Conservation (phyloP, 53 echinoderm and acorn worm genomes). For the Henricia sp. region DNA sequence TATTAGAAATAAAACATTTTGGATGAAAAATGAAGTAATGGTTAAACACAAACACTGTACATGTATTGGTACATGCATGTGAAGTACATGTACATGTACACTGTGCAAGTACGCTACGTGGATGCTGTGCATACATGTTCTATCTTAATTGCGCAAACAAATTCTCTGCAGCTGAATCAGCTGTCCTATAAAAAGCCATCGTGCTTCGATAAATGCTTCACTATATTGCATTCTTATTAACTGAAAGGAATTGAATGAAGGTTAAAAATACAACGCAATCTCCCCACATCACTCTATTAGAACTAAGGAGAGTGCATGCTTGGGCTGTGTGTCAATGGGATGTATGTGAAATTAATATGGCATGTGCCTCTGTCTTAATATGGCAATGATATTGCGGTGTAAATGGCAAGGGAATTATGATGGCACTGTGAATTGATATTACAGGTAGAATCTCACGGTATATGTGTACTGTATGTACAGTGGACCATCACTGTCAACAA, state of each 20-base stretch:
- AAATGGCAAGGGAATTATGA: background rate
- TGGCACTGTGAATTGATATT: too few relatives aligned
- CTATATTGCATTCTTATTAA: background rate
- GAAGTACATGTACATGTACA: conserved; percentile 30
- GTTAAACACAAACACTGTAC: too few relatives aligned
- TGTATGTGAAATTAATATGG: conserved; percentile 48
- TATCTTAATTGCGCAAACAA: background rate
- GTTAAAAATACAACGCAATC: conserved; percentile 3
- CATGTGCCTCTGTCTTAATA: conserved; percentile 41
- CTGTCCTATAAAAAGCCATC: background rate
- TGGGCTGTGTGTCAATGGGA: conserved; percentile 39
- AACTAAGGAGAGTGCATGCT: background rate
- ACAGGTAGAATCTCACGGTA: too few relatives aligned
- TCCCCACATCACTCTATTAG: too few relatives aligned
- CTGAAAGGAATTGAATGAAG: conserved; percentile 9
- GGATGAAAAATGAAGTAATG: too few relatives aligned
- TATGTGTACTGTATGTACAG: too few relatives aligned
- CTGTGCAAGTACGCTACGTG: background rate
- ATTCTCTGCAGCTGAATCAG: background rate
- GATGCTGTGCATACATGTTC: background rate
- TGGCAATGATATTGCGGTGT: conserved; percentile 41
- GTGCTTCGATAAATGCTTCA: background rate
- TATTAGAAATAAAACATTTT: too few relatives aligned
- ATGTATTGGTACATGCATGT: background rate
- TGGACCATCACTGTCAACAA: too few relatives aligned